Evolutionary conservation across 2,888 invertebrate genomes (phyloP), one percentile per base, ranked within the genome.

Genomic region (Brachylomia viminalis): DNA sequence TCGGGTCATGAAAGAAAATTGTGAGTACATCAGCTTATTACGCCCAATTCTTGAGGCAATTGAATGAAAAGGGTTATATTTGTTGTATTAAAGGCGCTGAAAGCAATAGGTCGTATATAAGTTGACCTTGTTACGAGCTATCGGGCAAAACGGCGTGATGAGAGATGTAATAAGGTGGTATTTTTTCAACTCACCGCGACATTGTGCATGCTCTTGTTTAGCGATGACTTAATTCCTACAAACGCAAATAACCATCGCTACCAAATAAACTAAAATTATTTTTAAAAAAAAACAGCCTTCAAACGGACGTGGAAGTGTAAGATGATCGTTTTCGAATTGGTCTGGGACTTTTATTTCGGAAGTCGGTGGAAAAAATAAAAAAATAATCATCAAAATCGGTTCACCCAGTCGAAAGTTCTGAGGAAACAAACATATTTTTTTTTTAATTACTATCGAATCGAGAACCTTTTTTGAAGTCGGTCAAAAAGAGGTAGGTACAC

Each of bases 41-140:
- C 58, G 33, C n/a, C 47, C 42, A 61, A 78, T 78, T 70, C 70
- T 33, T 72, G 38, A 67, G 49, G 23, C 62, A 66, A 75, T 79
- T 72, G 69, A 76, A 74, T 75, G 75, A 58, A 76, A 78, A 76
- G 64, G 67, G 62, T 77, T 71, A 59, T 54, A 71, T 74, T 74
- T 79, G 49, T 71, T 72, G 59, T 62, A 38, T 68, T 61, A 62
- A 66, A 75, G 47, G 58, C 47, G 30, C 27, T 54, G 58, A 68
- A 83, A 73, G 71, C 62, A 64, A 73, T 71, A 80, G 38, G 49
- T 68, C 38, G 67, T n/a, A 42, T 52, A 56, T 61, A 68, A 56
- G 56, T 61, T 42, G 65, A 42, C 73, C 30, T 67, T 42, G 59
- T 72, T 58, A 65, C 56, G 17, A 54, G 47, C n/a, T 52, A 71